A percentile compares a stretch with the other conserved stretches of the same genome.
Evolutionary conservation across 23 tunicate genomes (phyloP).

Genomic region (Clavelina lepadiformis): DNA sequence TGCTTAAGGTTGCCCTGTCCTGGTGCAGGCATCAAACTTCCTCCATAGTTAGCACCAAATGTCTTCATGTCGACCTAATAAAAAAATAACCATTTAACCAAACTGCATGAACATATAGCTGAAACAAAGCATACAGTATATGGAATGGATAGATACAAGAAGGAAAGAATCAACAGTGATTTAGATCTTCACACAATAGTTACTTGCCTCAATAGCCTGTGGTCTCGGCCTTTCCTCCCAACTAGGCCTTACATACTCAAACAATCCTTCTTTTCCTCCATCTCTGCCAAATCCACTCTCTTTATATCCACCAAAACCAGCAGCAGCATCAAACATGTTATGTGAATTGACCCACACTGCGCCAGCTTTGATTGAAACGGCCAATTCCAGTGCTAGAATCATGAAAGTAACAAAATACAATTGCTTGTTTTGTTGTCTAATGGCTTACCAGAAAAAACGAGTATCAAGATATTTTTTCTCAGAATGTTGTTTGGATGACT

Average conservation of each 20-base stretch:
- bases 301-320: constrained; percentile 93
- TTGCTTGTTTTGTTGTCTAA: too few relatives aligned
- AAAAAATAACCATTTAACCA: too few relatives aligned
- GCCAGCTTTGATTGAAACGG: constrained; percentile 88
- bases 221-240: constrained; percentile 58
- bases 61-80: constrained; percentile 75
- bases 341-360: constrained; percentile 96
- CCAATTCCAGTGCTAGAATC: constrained; percentile 82
- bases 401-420: too few relatives aligned
- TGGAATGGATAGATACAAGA: too few relatives aligned
- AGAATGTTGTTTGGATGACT: too few relatives aligned
- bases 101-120: too few relatives aligned
- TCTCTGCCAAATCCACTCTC: constrained; percentile 95
- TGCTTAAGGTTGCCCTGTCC: constrained; percentile 69
- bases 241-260: constrained; percentile 71
- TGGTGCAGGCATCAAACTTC: constrained; percentile 50
- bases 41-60: constrained; percentile 74
- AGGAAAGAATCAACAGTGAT: too few relatives aligned
- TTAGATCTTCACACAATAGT: neutral
- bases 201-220: constrained; percentile 18
- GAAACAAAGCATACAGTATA: too few relatives aligned
- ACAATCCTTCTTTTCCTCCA: constrained; percentile 97
- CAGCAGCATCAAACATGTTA: constrained; percentile 95
- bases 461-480: too few relatives aligned
- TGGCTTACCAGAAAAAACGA: too few relatives aligned